Conservation (phyloP, 1,140 invertebrate genomes). For the Chironomus tepperi region DNA sequence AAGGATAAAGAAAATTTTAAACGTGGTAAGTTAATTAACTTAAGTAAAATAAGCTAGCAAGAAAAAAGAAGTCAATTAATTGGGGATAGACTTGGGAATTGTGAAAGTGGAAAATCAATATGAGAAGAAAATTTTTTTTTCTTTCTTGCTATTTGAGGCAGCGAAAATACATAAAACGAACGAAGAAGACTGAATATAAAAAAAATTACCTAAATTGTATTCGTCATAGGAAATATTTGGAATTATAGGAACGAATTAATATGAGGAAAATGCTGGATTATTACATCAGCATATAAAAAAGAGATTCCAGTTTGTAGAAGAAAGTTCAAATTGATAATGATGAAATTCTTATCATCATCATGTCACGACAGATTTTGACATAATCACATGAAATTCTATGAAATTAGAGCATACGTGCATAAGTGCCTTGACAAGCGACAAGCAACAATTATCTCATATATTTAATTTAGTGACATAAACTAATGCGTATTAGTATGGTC, state of each 20-base stretch:
- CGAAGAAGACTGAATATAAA: neutral
- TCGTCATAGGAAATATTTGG: conserved; percentile 8
- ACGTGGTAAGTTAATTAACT: neutral
- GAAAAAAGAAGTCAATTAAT: neutral
- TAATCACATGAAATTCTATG: no score
- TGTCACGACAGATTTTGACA: no score
- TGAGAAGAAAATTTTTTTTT: neutral
- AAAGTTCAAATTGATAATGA: no score
- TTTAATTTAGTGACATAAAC: no score
- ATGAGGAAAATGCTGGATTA: neutral
- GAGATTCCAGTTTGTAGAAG: no score
- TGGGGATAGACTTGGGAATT: neutral
- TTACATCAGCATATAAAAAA: no score
- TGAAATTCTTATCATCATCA: no score
- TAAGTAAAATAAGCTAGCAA: no score
- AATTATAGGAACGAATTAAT: neutral
- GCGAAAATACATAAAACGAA: neutral
- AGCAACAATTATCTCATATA: no score
- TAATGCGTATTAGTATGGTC: no score
- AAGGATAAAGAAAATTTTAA: neutral
- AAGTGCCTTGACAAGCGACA: no score
- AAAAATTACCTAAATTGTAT: conserved; percentile 14
- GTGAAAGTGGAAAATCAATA: conserved; percentile 13
- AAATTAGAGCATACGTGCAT: no score
- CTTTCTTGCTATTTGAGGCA: neutral